phyloP scores from a whole-genome alignment of 1,140 invertebrate genomes.

The Pseudomyrmex pallidus region DNA sequence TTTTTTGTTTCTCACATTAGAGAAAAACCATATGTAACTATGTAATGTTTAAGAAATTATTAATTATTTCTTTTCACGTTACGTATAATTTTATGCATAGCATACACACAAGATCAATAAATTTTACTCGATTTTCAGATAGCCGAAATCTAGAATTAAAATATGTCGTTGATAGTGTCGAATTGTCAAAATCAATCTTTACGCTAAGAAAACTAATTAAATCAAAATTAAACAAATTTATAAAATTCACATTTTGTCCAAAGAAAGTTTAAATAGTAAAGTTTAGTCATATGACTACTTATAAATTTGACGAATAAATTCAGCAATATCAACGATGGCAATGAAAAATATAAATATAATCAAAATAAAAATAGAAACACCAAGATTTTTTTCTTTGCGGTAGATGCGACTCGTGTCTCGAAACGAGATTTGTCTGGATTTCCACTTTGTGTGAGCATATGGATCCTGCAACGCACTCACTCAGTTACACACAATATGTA shows the following conservation, averaged over 20 bases:
- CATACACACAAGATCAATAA: not conserved
- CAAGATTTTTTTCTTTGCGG: not conserved
- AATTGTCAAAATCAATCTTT: not conserved
- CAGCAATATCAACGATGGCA: not conserved
- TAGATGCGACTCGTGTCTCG: slow-evolving; percentile 55
- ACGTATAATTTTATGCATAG: too few relatives aligned
- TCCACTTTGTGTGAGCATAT: not conserved
- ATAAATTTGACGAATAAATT: not conserved
- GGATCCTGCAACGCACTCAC: not conserved
- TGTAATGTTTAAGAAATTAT: too few relatives aligned
- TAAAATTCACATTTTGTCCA: not conserved
- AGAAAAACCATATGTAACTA: not conserved
- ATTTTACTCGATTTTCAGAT: not conserved
- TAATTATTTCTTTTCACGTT: too few relatives aligned
- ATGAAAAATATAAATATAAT: slow-evolving; percentile 14
- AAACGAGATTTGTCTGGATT: slow-evolving; percentile 54
- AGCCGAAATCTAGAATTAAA: not conserved
- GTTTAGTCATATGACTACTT: too few relatives aligned
- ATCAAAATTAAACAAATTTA: not conserved
- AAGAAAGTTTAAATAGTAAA: not conserved
- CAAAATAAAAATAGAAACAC: not conserved
- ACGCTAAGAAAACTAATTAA: not conserved
- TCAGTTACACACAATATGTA: slow-evolving; percentile 11
- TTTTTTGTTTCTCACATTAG: not conserved
- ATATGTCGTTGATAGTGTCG: slow-evolving; percentile 15